These are phyloP conservation scores for Coptotermes formosanus DNA, from an alignment of 1,140 invertebrate species.

Conservation along the genomic window DNA sequence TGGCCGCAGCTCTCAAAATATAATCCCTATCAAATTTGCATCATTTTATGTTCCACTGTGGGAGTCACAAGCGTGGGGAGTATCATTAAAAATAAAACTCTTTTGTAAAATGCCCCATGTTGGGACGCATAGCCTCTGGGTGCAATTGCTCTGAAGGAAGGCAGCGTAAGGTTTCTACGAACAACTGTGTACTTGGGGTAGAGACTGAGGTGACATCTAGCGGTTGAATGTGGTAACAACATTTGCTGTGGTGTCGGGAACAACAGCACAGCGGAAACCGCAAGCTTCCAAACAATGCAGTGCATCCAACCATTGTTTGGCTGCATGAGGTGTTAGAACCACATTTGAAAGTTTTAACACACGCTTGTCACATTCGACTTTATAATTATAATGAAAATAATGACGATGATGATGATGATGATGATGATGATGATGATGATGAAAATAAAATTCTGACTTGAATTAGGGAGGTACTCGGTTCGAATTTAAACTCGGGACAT, in stretches of 20 bases:
- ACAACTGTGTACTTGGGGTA: neutral
- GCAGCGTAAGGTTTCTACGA: neutral
- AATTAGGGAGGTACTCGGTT: too few relatives aligned
- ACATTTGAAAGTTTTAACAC: too few relatives aligned
- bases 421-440: too few relatives aligned
- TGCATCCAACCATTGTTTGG: neutral
- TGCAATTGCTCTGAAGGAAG: too few relatives aligned
- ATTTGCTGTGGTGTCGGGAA: neutral
- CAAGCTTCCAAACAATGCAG: neutral
- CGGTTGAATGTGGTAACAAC: slow-evolving; percentile 17
- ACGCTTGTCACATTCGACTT: too few relatives aligned
- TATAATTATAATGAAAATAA: too few relatives aligned
- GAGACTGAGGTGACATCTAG: slow-evolving; percentile 2
- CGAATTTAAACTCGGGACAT: too few relatives aligned
- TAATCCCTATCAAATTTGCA: neutral
- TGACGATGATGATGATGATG: too few relatives aligned
- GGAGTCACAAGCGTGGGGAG: neutral
- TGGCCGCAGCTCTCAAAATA: too few relatives aligned
- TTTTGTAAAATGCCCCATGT: neutral
- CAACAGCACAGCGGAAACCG: neutral
- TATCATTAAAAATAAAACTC: neutral
- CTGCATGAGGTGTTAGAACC: neutral
- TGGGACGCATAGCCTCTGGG: neutral
- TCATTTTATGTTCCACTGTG: neutral
- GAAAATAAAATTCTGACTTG: too few relatives aligned